Evolutionary conservation across 2,888 invertebrate genomes (phyloP).

Genomic region (Lingula anatina): DNA sequence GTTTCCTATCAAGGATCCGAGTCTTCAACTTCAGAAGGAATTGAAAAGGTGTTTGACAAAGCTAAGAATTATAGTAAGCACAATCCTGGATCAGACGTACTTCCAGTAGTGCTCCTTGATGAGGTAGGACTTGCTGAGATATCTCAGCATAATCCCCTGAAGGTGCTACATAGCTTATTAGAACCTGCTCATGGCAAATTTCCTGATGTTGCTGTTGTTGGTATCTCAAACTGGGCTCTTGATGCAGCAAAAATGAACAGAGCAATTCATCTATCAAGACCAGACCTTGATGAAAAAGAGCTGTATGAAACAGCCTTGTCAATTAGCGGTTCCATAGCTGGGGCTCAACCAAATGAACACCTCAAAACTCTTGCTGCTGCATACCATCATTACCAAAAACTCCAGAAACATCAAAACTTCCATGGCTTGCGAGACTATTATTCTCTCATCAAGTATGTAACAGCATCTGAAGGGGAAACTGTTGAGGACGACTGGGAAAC

Average conservation of each 20-base stretch:
- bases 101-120: conserved; percentile 31
- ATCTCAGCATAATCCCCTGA: conserved; percentile 16
- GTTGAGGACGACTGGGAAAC: too few species aligned
- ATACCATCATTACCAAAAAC: conserved; percentile 4
- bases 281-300: conserved; percentile 10
- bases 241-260: conserved; percentile 23
- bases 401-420: conserved; percentile 7
- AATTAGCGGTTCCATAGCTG: conserved; percentile 1
- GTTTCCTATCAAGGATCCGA: conserved; percentile 30
- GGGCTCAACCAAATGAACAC: background rate
- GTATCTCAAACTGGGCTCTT: conserved; percentile 13
- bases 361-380: conserved; percentile 5
- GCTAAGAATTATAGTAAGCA: conserved; percentile 21
- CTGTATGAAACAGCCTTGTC: conserved; percentile 7
- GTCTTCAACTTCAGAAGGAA: conserved; percentile 31
- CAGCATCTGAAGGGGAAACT: background rate
- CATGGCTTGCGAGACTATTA: conserved; percentile 14
- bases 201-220: conserved; percentile 13
- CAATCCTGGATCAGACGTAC: conserved; percentile 13
- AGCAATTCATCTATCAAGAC: conserved; percentile 13
- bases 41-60: conserved; percentile 27
- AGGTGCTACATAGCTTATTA: conserved; percentile 14
- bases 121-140: conserved; percentile 20
- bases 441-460: conserved; percentile 11
- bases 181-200: conserved; percentile 7